Percentiles rank a stretch among this genome's conserved stretches.
Conservation (phyloP, 1,140 invertebrate species). For the Panulirus ornatus region DNA sequence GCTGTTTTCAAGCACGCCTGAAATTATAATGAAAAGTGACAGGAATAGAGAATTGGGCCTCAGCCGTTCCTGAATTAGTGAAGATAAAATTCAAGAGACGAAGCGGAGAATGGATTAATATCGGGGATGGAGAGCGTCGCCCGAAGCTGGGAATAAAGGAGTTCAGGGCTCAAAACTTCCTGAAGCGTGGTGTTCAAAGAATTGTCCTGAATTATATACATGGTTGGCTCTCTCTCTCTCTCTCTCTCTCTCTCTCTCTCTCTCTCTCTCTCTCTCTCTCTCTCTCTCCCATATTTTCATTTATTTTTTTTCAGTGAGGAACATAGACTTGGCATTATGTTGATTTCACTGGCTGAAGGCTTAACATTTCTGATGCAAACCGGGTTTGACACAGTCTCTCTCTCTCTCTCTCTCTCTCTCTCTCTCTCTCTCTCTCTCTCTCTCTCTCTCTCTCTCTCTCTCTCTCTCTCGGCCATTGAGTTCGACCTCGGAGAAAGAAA, state of each 20-base stretch:
- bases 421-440: constrained; percentile 7
- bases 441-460: constrained; percentile 7
- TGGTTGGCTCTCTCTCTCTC: no score
- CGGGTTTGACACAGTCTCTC: no score
- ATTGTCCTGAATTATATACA: neutral
- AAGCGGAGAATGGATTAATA: neutral
- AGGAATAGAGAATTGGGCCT: neutral
- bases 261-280: no score
- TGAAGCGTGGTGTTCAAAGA: neutral
- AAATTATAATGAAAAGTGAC: neutral
- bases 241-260: constrained; percentile 7
- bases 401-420: constrained; percentile 7
- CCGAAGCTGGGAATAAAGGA: neutral
- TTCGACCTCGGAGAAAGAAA: neutral
- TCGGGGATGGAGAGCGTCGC: neutral
- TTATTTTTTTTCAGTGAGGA: no score
- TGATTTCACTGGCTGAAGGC: no score
- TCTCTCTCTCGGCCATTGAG: no score
- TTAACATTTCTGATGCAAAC: no score
- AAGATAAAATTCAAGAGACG: neutral
- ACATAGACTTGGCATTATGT: no score
- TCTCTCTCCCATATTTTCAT: no score
- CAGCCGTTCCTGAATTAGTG: neutral
- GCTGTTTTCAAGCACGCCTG: neutral
- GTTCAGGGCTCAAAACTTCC: no score